A percentile compares a stretch with the other conserved stretches of the same genome.
phyloP scores from a whole-genome alignment of 2,797 vertebrate genomes.

The Enteromius paludinosus region DNA sequence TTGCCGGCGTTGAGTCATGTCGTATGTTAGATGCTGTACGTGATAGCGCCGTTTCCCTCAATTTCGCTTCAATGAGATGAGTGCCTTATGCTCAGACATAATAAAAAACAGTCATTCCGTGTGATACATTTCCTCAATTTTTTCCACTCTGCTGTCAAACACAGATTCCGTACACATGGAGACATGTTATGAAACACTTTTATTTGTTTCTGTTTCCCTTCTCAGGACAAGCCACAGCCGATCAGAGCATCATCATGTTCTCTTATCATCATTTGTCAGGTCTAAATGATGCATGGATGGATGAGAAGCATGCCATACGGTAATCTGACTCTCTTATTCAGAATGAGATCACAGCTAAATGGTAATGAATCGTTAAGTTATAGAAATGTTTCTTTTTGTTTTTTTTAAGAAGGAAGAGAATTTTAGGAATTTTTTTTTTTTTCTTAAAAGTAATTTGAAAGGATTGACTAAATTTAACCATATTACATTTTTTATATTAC shows the following conservation, averaged over 20 bases:
- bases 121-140: slow-evolving; percentile 15
- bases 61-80: slow-evolving; percentile 32
- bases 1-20: slow-evolving; percentile 22
- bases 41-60: slow-evolving; percentile 29
- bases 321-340: slow-evolving; percentile 22
- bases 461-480: background rate
- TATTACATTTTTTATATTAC: background rate
- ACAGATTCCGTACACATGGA: slow-evolving; percentile 40
- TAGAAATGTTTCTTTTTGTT: slow-evolving; percentile 18
- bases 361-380: background rate
- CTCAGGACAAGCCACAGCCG: slow-evolving; percentile 34
- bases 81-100: slow-evolving; percentile 41
- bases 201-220: slow-evolving; percentile 38
- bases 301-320: slow-evolving; percentile 55
- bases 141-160: slow-evolving; percentile 37
- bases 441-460: background rate
- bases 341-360: slow-evolving; percentile 15
- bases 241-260: background rate
- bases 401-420: background rate
- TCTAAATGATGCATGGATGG: slow-evolving; percentile 61
- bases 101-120: slow-evolving; percentile 1
- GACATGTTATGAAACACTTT: slow-evolving; percentile 31
- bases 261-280: slow-evolving; percentile 37
- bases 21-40: slow-evolving; percentile 16
- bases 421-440: background rate